These are phyloP conservation scores for Gobio gobio DNA, from an alignment of 2,113 vertebrate genomes.

Conservation along the genomic window DNA sequence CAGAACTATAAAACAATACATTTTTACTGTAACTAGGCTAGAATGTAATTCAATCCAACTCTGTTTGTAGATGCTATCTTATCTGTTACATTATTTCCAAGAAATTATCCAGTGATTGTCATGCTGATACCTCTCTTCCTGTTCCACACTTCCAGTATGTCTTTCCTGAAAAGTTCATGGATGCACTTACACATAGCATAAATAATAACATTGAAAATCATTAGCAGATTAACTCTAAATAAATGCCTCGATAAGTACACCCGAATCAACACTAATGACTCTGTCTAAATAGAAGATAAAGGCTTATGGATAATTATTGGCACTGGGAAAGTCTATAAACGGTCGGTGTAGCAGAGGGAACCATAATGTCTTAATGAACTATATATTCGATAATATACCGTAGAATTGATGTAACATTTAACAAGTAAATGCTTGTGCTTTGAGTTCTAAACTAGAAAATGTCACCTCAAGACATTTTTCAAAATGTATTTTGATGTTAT, in stretches of 20 bases:
- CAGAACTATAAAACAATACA: background rate
- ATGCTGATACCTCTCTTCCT: background rate
- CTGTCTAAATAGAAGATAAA: slow-evolving; percentile 9
- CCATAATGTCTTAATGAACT: slow-evolving; percentile 22
- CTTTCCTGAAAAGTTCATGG: background rate
- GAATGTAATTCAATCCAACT: background rate
- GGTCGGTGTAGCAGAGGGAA: slow-evolving; percentile 11
- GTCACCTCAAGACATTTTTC: background rate
- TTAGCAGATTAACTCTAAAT: slow-evolving; percentile 32
- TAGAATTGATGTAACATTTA: background rate
- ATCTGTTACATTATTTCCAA: background rate
- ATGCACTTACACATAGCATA: slow-evolving; percentile 13
- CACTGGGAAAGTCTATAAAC: slow-evolving; percentile 8
- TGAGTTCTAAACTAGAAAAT: background rate
- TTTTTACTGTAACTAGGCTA: background rate
- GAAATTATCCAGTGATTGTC: no score
- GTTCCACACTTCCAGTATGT: background rate
- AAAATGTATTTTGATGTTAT: background rate
- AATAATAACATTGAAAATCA: slow-evolving; percentile 29
- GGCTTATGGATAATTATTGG: slow-evolving; percentile 26
- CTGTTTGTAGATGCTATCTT: background rate
- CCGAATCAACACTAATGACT: slow-evolving; percentile 29
- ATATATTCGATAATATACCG: background rate
- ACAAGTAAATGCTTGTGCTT: background rate
- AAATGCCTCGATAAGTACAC: slow-evolving; percentile 21